Conservation (phyloP, 2,797 vertebrate species). For the Galagoides demidoff region DNA sequence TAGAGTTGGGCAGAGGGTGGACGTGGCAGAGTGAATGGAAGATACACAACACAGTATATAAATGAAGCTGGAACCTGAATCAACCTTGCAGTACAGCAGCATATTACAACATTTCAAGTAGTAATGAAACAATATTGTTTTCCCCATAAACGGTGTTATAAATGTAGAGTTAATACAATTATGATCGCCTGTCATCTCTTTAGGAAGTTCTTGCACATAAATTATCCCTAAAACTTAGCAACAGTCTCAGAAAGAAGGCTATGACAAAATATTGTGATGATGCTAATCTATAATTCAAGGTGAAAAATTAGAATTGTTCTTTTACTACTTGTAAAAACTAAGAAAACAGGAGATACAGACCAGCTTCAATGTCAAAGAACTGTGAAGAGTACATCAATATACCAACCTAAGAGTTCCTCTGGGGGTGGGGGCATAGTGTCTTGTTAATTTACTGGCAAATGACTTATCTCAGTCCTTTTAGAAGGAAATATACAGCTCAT, state of each 20-base stretch:
- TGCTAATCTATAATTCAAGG: background rate
- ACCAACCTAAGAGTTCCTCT: background rate
- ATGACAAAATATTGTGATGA: background rate
- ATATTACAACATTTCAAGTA: background rate
- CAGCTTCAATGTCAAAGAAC: background rate
- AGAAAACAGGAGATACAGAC: background rate
- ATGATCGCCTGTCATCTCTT: background rate
- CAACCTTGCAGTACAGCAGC: background rate
- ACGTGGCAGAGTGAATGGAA: background rate
- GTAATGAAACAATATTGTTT: background rate
- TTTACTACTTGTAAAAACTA: background rate
- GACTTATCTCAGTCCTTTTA: background rate
- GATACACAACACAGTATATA: background rate
- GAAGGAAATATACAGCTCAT: background rate
- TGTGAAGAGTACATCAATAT: background rate
- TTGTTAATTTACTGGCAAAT: constrained; percentile 8
- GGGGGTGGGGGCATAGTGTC: background rate
- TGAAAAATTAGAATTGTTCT: constrained; percentile 4
- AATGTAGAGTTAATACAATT: background rate
- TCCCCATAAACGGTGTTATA: background rate
- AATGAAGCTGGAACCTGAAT: background rate
- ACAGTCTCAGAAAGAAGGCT: background rate
- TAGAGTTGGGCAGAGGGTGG: too few species aligned
- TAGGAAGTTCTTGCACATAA: constrained; percentile 1
- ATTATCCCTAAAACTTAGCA: background rate